Evolutionary conservation across 2,113 vertebrate species (phyloP), one percentile per base, ranked within the genome.

Genomic region (Symphodus melops): DNA sequence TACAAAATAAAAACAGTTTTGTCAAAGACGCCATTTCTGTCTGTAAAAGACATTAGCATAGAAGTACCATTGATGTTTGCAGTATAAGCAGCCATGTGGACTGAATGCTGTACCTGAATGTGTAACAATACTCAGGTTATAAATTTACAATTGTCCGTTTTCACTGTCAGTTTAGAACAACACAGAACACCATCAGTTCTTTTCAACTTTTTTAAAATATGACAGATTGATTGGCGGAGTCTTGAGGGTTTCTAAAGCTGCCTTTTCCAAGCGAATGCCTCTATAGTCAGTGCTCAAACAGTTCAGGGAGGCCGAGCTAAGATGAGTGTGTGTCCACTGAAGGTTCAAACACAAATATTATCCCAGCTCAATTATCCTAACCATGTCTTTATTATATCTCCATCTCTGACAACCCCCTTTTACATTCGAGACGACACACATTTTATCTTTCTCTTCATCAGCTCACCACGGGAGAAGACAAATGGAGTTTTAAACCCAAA

Each of bases 401-500:
- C 52, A 5, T 55, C 46, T 70, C 53, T 49, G 28, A 77, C 52
- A 69, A 21, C 20, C 57, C 25, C 56, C 14, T 46, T 71, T 57
- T 68, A 84, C 65, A 76, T 79, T 72, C 76, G 58, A 20, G 58
- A 14, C 2, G 11, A 55, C 42, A 48, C 20, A 21, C 17, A 3
- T 21, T 69, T 70, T 0, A 19, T 55, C 33, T 48, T 25, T 72
- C 54, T 60, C 54, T 72, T 44, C 49, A 51, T 68, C 36, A 65
- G 25, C 55, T 66, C 46, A 75, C 51, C 52, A 48, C 13, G 56
- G 20, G 21, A 58, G 54, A 48, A 36, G 19, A 36, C 48, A 63
- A 70, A 9, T 70, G 19, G 68, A 63, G 46, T 79, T 63, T 63
- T 44, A 68, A 78, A 48, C 25, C 48, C 17, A n/a, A 36, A 12